Base-by-base conservation (phyloP, 1,140 invertebrate species). In the Adelges cooleyi region DNA sequence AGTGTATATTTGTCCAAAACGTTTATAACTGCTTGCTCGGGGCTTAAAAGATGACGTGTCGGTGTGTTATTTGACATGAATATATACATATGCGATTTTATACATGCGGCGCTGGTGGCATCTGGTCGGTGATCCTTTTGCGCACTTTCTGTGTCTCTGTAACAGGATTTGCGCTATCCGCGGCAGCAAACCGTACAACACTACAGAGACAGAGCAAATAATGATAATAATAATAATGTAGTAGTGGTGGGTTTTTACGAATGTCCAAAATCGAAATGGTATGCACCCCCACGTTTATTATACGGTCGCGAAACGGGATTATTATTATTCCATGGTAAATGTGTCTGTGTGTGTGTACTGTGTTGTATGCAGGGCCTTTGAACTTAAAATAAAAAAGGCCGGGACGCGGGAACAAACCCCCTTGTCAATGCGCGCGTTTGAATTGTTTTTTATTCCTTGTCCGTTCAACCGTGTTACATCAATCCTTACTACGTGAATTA, bases 191-290 rank as follows among this genome's bases (percentile, higher is more conserved):
- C 54, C 11, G 29, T 33, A 33, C 11, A 33, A 33, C 11, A 33
- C 29, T 33, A 33, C 29, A 33, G 29, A 6, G 54, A 23, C 15
- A 33, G 17, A 59, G 25, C 40, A 46, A 59, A 59, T 59, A 59
- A 53, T 29, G 46, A n/a, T 48, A 59, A 40, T 59, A 44, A 59
- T 59, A 62, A 62, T 62, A 38, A 33, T 62, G 40, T 6, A 5
- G 25, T 33, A n/a, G 22, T 13, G n/a, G 40, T 44, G 22, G n/a
- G n/a, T 59, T 48, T 62, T 48, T 62, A 62, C 56, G 27, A 62
- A 62, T 62, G 56, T 62, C 56, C 56, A 62, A 62, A 62, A 27
- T 62, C 42, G 42, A 62, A 62, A 62, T 62, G 17, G 42, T 62
- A 62, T 62, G 56, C 56, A 62, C 56, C 56, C 56, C 56, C 38